These are phyloP conservation scores for Ormyrus labotus DNA, from an alignment of 2,888 invertebrate species.

Conservation along the genomic window DNA sequence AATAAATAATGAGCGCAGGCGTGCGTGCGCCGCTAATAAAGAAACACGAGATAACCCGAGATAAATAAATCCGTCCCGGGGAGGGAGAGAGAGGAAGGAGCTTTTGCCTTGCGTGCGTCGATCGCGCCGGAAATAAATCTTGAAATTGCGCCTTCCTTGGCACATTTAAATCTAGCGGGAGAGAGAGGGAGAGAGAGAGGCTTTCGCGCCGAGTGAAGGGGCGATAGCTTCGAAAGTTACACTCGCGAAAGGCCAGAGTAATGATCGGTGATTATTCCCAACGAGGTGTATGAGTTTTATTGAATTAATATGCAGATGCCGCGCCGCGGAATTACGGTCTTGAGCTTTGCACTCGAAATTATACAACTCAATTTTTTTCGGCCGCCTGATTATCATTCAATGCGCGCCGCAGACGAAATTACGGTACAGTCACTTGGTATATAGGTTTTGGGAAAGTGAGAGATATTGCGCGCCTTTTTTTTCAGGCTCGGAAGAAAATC, in stretches of 20 bases:
- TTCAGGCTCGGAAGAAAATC: too few relatives aligned
- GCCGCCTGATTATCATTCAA: too few relatives aligned
- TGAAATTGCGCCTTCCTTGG: slow-evolving; percentile 64
- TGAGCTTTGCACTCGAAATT: too few relatives aligned
- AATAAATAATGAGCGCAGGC: slow-evolving; percentile 46
- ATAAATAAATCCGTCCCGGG: slow-evolving; percentile 11
- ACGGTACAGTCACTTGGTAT: too few relatives aligned
- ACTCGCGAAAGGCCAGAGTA: not conserved
- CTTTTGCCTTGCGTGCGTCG: slow-evolving; percentile 38
- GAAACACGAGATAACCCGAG: slow-evolving; percentile 36
- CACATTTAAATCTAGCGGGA: slow-evolving; percentile 49
- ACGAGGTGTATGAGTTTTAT: not conserved
- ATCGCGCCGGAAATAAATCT: slow-evolving; percentile 67
- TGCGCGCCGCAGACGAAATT: too few relatives aligned
- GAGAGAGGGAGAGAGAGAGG: not conserved
- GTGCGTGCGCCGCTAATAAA: slow-evolving; percentile 22
- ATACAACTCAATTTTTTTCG: too few relatives aligned
- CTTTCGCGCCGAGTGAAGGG: slow-evolving; percentile 6
- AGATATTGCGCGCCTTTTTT: too few relatives aligned
- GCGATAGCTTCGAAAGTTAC: not conserved
- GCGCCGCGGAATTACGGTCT: too few relatives aligned
- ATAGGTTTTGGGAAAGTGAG: too few relatives aligned
- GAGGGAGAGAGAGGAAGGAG: slow-evolving; percentile 30
- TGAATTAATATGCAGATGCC: not conserved
- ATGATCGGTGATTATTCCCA: slow-evolving; percentile 16